These are phyloP conservation scores for Cheilinus undulatus DNA, from an alignment of 2,113 vertebrate genomes.

Conservation along the genomic window DNA sequence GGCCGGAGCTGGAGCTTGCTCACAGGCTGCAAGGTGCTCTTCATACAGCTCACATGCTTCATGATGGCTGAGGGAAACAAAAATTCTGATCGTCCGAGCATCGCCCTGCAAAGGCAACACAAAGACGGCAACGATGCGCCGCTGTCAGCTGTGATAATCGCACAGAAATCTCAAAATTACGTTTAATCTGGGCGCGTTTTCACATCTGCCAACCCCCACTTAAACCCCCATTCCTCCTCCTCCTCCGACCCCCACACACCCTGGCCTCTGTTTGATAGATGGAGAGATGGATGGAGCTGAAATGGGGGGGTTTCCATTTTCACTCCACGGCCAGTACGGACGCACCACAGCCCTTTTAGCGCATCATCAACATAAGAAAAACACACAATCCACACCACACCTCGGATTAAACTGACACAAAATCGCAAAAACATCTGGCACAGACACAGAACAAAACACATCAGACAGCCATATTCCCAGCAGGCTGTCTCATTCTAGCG, in stretches of 20 bases:
- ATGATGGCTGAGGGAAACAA: constrained; percentile 28
- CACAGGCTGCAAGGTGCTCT: constrained; percentile 62
- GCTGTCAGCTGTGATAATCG: constrained; percentile 52
- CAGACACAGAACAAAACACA: constrained; percentile 34
- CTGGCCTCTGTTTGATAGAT: constrained; percentile 34
- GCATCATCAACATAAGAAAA: constrained; percentile 25
- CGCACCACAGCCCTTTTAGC: constrained; percentile 53
- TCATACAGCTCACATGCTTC: constrained; percentile 48
- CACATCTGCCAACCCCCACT: constrained; percentile 16
- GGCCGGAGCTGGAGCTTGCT: constrained; percentile 28
- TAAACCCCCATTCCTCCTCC: neutral
- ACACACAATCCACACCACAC: constrained; percentile 39
- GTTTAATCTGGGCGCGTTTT: constrained; percentile 63
- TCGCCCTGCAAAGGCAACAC: constrained; percentile 47
- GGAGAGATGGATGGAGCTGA: constrained; percentile 48
- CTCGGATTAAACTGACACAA: constrained; percentile 26
- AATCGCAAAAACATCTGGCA: constrained; percentile 57
- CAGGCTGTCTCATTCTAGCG: constrained; percentile 41
- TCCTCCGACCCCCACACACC: constrained; percentile 40
- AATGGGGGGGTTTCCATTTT: constrained; percentile 57
- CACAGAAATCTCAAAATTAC: constrained; percentile 28
- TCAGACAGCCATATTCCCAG: constrained; percentile 53
- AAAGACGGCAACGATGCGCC: constrained; percentile 51
- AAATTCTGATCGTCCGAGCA: neutral
- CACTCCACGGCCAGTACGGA: constrained; percentile 52